phyloP scores from a whole-genome alignment of 1,140 invertebrate species.

The Sycobia sp. region DNA sequence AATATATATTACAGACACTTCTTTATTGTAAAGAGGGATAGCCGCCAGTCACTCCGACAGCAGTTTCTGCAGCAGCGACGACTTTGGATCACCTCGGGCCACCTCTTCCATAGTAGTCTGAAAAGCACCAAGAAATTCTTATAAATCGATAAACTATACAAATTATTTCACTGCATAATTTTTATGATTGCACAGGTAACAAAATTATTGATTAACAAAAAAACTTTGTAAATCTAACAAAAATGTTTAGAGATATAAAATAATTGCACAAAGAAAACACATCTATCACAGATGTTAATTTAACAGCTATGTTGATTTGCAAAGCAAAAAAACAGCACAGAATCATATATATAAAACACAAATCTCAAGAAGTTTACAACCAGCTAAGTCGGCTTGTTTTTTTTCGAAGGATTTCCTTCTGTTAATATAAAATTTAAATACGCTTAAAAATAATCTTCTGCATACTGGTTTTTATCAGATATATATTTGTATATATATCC shows the following conservation, averaged over 20 bases:
- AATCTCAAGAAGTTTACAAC: constrained; percentile 13
- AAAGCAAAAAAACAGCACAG: constrained; percentile 34
- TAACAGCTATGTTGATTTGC: constrained; percentile 25
- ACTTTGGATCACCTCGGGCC: constrained; percentile 71
- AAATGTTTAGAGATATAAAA: constrained; percentile 30
- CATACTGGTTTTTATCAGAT: too few species aligned
- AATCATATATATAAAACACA: constrained; percentile 28
- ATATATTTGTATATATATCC: constrained; percentile 6
- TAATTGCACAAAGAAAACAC: constrained; percentile 9
- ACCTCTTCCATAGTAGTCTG: constrained; percentile 79
- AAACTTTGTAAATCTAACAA: constrained; percentile 26
- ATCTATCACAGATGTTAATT: constrained; percentile 29
- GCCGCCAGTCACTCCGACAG: constrained; percentile 73
- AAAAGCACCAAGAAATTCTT: constrained; percentile 29
- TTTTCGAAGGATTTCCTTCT: too few species aligned
- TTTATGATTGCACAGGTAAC: not conserved
- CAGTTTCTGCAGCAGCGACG: constrained; percentile 77
- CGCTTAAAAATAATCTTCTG: constrained; percentile 15
- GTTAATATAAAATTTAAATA: not conserved
- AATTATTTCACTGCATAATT: not conserved
- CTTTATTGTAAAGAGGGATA: constrained; percentile 48
- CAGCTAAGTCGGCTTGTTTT: too few species aligned
- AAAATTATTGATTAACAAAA: constrained; percentile 3
- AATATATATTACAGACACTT: constrained; percentile 59
- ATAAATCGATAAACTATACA: not conserved